phyloP scores from a whole-genome alignment of 2,888 invertebrate species.

The Drosophila borborema region DNA sequence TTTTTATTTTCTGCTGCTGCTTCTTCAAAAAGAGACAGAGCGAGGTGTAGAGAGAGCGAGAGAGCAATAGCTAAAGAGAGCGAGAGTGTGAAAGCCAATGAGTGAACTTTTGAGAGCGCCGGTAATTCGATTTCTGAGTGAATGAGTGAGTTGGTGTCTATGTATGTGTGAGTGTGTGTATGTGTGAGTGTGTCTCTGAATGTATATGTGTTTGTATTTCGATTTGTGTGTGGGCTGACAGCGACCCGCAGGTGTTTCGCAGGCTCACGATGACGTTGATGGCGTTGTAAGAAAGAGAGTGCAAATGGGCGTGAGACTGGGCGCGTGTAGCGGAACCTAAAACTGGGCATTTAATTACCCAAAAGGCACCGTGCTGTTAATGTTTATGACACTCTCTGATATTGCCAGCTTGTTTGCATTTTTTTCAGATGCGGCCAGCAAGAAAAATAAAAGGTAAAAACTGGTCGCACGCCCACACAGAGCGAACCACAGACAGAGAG shows the following conservation, averaged over 20 bases:
- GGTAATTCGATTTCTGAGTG: slow-evolving; percentile 56
- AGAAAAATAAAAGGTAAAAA: slow-evolving; percentile 37
- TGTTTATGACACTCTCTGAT: slow-evolving; percentile 45
- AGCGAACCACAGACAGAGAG: neutral
- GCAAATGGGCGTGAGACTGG: slow-evolving; percentile 4
- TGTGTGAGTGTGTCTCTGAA: slow-evolving; percentile 15
- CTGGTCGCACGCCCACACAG: slow-evolving; percentile 44
- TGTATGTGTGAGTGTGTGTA: slow-evolving; percentile 18
- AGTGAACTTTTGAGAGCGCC: slow-evolving; percentile 67
- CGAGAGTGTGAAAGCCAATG: slow-evolving; percentile 20
- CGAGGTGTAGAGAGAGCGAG: slow-evolving; percentile 20
- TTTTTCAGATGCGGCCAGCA: slow-evolving; percentile 15
- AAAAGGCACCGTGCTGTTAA: slow-evolving; percentile 26
- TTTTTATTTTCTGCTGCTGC: slow-evolving; percentile 9
- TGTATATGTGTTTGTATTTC: slow-evolving; percentile 26
- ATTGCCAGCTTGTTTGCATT: slow-evolving; percentile 37
- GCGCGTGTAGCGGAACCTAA: slow-evolving; percentile 3
- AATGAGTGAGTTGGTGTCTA: slow-evolving; percentile 27
- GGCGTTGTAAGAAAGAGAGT: slow-evolving; percentile 3
- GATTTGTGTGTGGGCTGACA: slow-evolving; percentile 43
- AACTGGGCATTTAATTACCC: slow-evolving; percentile 46
- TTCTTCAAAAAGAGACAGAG: slow-evolving; percentile 15
- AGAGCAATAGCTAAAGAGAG: slow-evolving; percentile 48
- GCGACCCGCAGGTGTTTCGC: slow-evolving; percentile 56
- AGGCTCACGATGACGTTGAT: slow-evolving; percentile 50